Percentiles rank a stretch among this genome's conserved stretches.
Conservation (phyloP, 2,797 vertebrate species). For the Huso huso region DNA sequence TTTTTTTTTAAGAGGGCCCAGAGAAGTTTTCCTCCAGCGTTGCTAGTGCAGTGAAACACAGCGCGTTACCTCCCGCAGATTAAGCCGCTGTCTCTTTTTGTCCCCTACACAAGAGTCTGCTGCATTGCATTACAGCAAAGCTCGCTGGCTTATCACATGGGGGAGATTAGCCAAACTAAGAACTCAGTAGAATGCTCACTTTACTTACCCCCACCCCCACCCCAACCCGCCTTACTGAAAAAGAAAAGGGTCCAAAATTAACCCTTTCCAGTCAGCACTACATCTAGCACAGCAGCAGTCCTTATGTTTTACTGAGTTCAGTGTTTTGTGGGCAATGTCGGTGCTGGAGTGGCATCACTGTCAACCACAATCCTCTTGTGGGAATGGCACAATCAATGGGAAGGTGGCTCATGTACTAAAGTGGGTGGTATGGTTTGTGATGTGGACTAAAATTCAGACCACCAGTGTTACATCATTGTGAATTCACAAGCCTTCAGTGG, state of each 20-base stretch:
- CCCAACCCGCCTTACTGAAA: conserved; percentile 29
- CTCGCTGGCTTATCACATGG: conserved; percentile 67
- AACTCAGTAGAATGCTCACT: conserved; percentile 75
- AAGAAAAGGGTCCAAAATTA: conserved; percentile 15
- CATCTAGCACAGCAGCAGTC: no score
- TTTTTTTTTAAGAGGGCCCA: conserved; percentile 36
- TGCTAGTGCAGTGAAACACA: conserved; percentile 41
- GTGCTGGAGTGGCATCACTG: no score
- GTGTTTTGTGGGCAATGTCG: no score
- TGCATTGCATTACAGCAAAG: conserved; percentile 68
- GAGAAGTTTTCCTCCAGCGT: conserved; percentile 42
- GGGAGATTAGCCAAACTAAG: conserved; percentile 72
- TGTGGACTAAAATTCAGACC: no score
- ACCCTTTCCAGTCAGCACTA: conserved; percentile 16
- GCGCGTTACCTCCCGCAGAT: conserved; percentile 51
- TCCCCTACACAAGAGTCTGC: conserved; percentile 61
- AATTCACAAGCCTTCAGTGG: no score
- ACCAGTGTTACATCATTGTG: no score
- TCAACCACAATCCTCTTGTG: no score
- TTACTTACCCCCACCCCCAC: conserved; percentile 42
- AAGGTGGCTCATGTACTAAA: no score
- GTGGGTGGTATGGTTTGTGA: no score
- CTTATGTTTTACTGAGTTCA: no score
- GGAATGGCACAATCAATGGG: no score
- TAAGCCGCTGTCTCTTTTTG: conserved; percentile 68